Percentiles rank a stretch among this genome's conserved stretches.
Conservation (phyloP, 1,140 invertebrate species). For the Physella acuta region DNA sequence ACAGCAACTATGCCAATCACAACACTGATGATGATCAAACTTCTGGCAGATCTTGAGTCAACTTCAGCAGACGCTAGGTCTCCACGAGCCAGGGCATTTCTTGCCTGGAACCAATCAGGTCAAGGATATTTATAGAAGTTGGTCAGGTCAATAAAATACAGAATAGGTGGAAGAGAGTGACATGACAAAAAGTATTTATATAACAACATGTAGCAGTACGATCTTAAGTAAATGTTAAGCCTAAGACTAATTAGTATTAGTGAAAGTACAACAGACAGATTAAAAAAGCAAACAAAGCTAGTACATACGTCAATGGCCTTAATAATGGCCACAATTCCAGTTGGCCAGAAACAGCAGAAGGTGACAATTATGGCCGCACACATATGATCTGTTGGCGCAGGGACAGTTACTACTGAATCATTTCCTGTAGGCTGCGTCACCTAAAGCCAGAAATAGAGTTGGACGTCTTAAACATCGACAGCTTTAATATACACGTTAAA, state of each 20-base stretch:
- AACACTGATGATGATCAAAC: conserved; percentile 39
- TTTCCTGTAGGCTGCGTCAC: conserved; percentile 21
- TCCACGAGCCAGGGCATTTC: conserved; percentile 34
- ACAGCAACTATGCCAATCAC: conserved; percentile 34
- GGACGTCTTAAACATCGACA: no score
- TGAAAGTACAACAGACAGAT: no score
- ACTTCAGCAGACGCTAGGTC: conserved; percentile 31
- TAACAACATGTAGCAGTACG: no score
- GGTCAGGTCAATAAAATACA: no score
- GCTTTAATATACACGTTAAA: no score
- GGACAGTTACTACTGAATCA: conserved; percentile 14
- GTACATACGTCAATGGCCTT: conserved; percentile 43
- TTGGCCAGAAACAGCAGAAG: conserved; percentile 48
- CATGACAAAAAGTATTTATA: no score
- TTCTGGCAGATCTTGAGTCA: conserved; percentile 31
- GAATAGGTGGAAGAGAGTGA: no score
- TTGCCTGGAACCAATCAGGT: conserved; percentile 35
- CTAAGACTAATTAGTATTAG: no score
- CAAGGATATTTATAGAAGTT: no score
- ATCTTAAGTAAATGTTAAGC: no score
- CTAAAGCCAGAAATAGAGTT: no score
- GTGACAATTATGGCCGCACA: conserved; percentile 41
- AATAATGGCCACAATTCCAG: conserved; percentile 46
- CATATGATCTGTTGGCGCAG: conserved; percentile 42
- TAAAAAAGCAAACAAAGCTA: no score